phyloP scores from a whole-genome alignment of 2,797 vertebrate species.

The Coracias cyanogaster region DNA sequence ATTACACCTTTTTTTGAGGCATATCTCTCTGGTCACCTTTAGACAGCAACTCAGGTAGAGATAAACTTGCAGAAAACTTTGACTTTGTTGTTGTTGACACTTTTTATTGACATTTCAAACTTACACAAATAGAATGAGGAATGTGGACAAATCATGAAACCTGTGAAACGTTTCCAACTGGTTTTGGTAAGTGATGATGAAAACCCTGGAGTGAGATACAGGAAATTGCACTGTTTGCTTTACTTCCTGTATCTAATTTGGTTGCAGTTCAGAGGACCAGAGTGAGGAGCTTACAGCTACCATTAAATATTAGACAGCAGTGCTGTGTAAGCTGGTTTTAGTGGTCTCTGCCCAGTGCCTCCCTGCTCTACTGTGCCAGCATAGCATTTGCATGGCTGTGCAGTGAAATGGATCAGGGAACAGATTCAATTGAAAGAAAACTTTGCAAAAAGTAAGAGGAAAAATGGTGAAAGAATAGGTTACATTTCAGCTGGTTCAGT shows the following conservation, averaged over 20 bases:
- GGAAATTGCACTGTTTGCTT: not conserved
- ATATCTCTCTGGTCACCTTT: not conserved
- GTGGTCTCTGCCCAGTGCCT: not conserved
- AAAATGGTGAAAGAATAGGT: not conserved
- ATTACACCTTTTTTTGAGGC: not conserved
- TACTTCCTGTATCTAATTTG: not conserved
- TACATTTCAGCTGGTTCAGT: not conserved
- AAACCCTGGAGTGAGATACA: not conserved
- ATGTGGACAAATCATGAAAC: not conserved
- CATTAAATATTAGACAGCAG: conserved; percentile 1
- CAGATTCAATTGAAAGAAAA: not conserved
- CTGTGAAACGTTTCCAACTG: not conserved
- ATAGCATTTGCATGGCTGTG: not conserved
- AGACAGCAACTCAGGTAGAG: not conserved
- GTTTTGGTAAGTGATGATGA: not conserved
- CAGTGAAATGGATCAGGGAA: not conserved
- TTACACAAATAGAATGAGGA: not conserved
- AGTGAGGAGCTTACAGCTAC: not conserved
- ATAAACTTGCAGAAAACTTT: not conserved
- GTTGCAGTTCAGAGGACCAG: not conserved
- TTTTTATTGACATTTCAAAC: not conserved
- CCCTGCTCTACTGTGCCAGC: not conserved
- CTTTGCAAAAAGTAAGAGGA: not conserved
- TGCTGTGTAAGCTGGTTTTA: conserved; percentile 3
- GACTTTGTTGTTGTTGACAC: not conserved